Conservation (phyloP, 2,888 invertebrate genomes). For the Melieria omissa region DNA sequence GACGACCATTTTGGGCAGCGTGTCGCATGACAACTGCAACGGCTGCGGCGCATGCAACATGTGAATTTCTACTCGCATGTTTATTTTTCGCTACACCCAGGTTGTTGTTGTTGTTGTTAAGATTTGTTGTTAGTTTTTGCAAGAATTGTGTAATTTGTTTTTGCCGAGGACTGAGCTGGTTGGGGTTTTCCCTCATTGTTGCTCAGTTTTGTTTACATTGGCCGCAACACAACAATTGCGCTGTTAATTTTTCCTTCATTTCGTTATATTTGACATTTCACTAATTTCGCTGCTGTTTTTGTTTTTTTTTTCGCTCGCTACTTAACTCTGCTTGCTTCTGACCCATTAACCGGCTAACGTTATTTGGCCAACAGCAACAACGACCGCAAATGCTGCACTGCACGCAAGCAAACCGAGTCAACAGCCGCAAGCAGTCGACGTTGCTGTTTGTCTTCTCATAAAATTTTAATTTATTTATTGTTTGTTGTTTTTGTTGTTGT, state of each 20-base stretch:
- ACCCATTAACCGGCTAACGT: conserved; percentile 26
- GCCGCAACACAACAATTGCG: neutral
- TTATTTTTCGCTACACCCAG: neutral
- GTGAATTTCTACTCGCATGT: no score
- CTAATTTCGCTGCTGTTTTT: neutral
- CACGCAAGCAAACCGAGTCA: neutral
- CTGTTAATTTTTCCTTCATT: no score
- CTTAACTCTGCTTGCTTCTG: conserved; percentile 5
- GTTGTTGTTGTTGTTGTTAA: neutral
- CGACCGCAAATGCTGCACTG: neutral
- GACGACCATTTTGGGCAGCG: conserved; percentile 8
- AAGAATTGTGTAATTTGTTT: conserved; percentile 16
- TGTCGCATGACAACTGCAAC: neutral
- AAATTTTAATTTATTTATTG: no score
- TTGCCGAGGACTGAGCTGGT: neutral
- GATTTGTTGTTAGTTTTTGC: conserved; percentile 1
- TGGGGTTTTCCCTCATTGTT: neutral
- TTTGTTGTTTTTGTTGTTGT: no score
- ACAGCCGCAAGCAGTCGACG: neutral
- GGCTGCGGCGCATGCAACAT: no score
- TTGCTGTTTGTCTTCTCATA: neutral
- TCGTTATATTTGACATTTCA: neutral
- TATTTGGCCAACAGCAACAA: conserved; percentile 7
- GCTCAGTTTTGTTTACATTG: neutral
- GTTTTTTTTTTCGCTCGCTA: neutral